Evolutionary conservation across 1,140 invertebrate genomes (phyloP).

Genomic region (Caenorhabditis tropicalis): DNA sequence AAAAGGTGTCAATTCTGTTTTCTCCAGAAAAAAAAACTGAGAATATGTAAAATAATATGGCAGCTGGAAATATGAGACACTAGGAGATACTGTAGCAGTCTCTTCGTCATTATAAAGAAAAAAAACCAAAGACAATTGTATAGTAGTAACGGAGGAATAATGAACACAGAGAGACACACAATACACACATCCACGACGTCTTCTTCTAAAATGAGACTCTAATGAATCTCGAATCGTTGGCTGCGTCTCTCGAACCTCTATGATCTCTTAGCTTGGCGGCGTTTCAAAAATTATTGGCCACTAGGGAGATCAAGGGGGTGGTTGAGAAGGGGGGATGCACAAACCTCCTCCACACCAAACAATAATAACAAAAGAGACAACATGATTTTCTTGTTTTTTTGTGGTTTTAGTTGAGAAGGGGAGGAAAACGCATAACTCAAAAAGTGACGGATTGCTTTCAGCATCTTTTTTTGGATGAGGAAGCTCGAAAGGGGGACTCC

Average conservation of each 20-base stretch:
- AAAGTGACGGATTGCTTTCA: constrained; percentile 1
- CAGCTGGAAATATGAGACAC: too few relatives aligned
- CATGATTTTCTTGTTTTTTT: background rate
- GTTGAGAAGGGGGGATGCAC: background rate
- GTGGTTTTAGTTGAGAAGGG: background rate
- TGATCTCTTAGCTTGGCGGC: background rate
- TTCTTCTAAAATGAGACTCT: constrained; percentile 31
- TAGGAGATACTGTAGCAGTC: too few relatives aligned
- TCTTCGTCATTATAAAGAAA: background rate
- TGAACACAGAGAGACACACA: too few relatives aligned
- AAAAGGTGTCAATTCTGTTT: too few relatives aligned
- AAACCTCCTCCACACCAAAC: background rate
- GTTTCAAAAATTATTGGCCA: constrained; percentile 42
- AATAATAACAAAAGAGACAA: constrained; percentile 9
- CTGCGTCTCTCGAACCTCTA: background rate
- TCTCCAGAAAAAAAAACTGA: too few relatives aligned
- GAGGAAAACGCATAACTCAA: background rate
- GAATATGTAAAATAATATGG: too few relatives aligned
- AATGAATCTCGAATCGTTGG: constrained; percentile 9
- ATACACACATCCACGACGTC: background rate
- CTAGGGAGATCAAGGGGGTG: background rate
- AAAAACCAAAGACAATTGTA: background rate
- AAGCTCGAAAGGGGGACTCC: too few relatives aligned
- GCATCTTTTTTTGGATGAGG: background rate
- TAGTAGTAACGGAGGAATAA: too few relatives aligned